Evolutionary conservation across 2,113 vertebrate genomes (phyloP).

Genomic region (Talpa occidentalis): DNA sequence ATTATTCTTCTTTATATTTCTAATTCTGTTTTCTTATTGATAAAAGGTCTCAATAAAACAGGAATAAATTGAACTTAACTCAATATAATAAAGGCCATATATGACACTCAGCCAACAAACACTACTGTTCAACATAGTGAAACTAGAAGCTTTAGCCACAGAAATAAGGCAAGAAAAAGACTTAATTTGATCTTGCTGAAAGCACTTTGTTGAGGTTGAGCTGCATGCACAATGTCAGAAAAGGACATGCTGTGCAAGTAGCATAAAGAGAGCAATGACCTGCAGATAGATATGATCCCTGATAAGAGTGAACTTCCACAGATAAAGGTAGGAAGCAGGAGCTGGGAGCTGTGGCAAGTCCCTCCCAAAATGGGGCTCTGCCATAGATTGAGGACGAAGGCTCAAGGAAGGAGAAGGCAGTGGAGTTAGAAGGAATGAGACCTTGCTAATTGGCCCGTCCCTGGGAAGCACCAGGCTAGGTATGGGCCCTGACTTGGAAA

Average conservation of each 20-base stretch:
- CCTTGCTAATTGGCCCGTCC: background rate
- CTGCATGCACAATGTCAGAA: slow-evolving; percentile 29
- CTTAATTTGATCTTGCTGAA: no score
- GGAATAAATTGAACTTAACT: no score
- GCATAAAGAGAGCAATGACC: slow-evolving; percentile 70
- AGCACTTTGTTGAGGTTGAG: background rate
- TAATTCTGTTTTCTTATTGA: no score
- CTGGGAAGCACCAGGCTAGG: background rate
- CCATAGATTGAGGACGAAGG: slow-evolving; percentile 68
- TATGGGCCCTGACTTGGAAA: slow-evolving; percentile 25
- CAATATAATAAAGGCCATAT: no score
- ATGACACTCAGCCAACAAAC: no score
- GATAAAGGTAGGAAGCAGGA: slow-evolving; percentile 73
- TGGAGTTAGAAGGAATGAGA: no score
- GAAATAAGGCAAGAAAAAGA: no score
- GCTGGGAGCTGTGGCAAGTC: background rate
- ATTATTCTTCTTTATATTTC: no score
- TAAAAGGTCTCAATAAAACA: no score
- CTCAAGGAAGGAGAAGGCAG: slow-evolving; percentile 69
- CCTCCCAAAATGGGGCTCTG: background rate
- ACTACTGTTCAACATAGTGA: no score
- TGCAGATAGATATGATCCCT: slow-evolving; percentile 73
- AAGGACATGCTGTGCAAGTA: slow-evolving; percentile 64
- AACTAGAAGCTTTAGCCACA: no score
- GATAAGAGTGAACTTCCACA: slow-evolving; percentile 65